A percentile compares a stretch with the other conserved stretches of the same genome.
phyloP scores from a whole-genome alignment of 2,113 vertebrate species.

The Eolophus roseicapilla region DNA sequence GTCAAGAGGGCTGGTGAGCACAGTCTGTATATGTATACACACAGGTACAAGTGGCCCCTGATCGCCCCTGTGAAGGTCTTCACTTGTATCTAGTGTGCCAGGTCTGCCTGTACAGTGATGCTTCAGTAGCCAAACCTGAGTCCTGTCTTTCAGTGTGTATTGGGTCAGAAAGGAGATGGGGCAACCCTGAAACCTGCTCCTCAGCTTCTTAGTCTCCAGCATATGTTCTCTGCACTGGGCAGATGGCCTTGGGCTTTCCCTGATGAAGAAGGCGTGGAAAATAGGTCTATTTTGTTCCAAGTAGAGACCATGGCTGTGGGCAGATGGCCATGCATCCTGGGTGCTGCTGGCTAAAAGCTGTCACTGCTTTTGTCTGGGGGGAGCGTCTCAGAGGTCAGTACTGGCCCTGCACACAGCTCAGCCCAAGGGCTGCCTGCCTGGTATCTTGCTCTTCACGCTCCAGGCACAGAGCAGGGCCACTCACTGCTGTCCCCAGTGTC shows the following conservation, averaged over 20 bases:
- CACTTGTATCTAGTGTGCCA: neutral
- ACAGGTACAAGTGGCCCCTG: neutral
- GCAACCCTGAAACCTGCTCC: neutral
- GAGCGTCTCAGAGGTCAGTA: neutral
- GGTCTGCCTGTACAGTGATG: fast-evolving
- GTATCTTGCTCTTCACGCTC: neutral
- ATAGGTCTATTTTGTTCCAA: neutral
- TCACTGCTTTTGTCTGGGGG: neutral
- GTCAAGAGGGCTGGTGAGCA: neutral
- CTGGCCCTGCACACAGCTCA: neutral
- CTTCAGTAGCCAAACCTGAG: neutral
- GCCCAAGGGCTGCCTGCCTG: neutral
- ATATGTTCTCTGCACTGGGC: neutral
- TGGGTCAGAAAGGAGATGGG: neutral
- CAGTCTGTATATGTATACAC: neutral
- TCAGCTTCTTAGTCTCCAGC: neutral
- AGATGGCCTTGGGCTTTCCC: neutral
- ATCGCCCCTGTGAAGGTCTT: fast-evolving
- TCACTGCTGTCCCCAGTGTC: neutral
- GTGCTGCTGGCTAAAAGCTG: neutral
- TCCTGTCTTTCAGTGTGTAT: neutral
- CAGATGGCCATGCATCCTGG: neutral
- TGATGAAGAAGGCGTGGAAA: neutral
- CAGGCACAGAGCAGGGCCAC: neutral
- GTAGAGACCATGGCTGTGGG: neutral